Conservation (phyloP, 2,797 vertebrate species). For the Gobio occitaniae region DNA sequence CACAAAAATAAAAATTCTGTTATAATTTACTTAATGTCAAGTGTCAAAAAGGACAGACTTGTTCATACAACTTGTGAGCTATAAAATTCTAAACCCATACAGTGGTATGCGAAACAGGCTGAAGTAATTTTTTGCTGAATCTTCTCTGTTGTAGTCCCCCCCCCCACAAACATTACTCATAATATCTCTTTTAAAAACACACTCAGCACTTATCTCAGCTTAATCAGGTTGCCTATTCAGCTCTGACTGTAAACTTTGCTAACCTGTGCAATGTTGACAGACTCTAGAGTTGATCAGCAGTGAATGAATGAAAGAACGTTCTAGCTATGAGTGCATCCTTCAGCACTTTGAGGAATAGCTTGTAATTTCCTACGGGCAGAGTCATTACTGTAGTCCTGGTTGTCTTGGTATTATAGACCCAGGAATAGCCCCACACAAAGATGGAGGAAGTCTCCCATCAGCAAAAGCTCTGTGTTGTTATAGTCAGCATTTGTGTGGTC, state of each 20-base stretch:
- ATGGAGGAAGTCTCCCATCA: slow-evolving; percentile 37
- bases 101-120: not conserved
- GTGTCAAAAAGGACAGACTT: not conserved
- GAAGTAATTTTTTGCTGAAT: not conserved
- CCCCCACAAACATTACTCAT: not conserved
- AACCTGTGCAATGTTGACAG: not conserved
- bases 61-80: not conserved
- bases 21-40: not conserved
- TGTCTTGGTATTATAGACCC: slow-evolving; percentile 26
- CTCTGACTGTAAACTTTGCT: not conserved
- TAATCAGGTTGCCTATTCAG: not conserved
- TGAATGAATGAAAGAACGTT: not conserved
- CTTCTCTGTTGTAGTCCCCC: too few relatives aligned
- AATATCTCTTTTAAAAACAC: not conserved
- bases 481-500: slow-evolving; percentile 43
- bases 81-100: not conserved
- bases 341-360: slow-evolving; percentile 45
- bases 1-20: not conserved
- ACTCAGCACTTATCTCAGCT: not conserved
- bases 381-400: slow-evolving; percentile 23
- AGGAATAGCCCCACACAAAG: slow-evolving; percentile 28
- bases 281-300: not conserved
- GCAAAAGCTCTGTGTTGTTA: slow-evolving; percentile 29
- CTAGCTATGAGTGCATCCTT: slow-evolving; percentile 26
- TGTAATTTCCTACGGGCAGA: slow-evolving; percentile 36